Evolutionary conservation across 1,140 invertebrate species (phyloP).

Genomic region (Bombus polaris): DNA sequence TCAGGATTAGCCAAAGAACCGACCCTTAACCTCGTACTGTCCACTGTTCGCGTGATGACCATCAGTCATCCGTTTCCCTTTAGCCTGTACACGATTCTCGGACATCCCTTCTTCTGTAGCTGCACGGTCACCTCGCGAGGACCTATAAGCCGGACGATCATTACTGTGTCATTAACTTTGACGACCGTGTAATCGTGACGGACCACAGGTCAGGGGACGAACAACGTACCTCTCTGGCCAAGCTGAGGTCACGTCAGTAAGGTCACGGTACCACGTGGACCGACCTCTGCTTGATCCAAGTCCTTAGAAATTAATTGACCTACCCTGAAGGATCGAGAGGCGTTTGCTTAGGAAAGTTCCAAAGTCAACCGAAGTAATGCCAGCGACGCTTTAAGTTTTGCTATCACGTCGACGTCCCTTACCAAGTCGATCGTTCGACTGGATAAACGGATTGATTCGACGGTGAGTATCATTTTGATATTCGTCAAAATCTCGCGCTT

Average conservation of each 20-base stretch:
- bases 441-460: background rate
- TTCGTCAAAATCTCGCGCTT: too few species aligned
- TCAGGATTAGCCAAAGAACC: conserved; percentile 75
- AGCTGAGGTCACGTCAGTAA: conserved; percentile 56
- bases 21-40: conserved; percentile 60
- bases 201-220: conserved; percentile 65
- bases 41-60: conserved; percentile 70
- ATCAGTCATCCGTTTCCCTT: conserved; percentile 69
- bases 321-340: background rate
- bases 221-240: conserved; percentile 53
- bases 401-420: too few species aligned
- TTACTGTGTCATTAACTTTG: conserved; percentile 79
- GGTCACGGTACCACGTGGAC: conserved; percentile 54
- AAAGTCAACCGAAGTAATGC: conserved; percentile 26
- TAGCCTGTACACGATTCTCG: background rate
- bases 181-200: conserved; percentile 75
- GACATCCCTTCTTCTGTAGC: conserved; percentile 20
- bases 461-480: background rate
- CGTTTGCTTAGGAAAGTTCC: conserved; percentile 45
- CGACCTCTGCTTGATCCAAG: conserved; percentile 36
- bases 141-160: conserved; percentile 68
- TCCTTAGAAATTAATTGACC: conserved; percentile 60
- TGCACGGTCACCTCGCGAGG: conserved; percentile 43
- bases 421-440: background rate
- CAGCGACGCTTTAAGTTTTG: background rate